Evolutionary conservation across 2,797 vertebrate genomes (phyloP).

Genomic region (Lutjanus campechanus): DNA sequence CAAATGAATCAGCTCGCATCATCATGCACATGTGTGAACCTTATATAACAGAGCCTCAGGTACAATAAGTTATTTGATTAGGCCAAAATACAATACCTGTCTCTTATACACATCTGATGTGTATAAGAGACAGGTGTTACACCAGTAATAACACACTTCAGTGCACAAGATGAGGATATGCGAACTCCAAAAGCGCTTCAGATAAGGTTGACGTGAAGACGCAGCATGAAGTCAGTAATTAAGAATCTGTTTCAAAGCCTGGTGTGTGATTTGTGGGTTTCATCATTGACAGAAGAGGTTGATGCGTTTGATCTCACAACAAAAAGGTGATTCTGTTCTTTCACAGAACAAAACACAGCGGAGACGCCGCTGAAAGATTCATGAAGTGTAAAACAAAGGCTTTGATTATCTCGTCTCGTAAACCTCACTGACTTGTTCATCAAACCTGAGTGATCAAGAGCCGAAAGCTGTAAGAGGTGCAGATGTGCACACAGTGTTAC

Average conservation of each 20-base stretch:
- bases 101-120: too few species aligned
- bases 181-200: constrained; percentile 9
- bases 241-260: constrained; percentile 37
- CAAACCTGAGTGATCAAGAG: constrained; percentile 26
- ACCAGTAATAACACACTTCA: neutral
- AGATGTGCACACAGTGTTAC: neutral
- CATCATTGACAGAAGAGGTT: constrained; percentile 10
- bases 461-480: neutral
- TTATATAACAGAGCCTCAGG: neutral
- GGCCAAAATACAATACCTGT: constrained; percentile 4
- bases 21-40: neutral
- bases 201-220: constrained; percentile 8
- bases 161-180: neutral
- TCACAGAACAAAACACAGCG: constrained; percentile 29
- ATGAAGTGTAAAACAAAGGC: constrained; percentile 48
- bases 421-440: constrained; percentile 23
- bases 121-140: too few species aligned
- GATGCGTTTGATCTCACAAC: constrained; percentile 53
- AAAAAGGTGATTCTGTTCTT: constrained; percentile 27
- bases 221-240: constrained; percentile 34
- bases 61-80: constrained; percentile 12
- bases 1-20: constrained; percentile 31
- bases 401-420: constrained; percentile 46
- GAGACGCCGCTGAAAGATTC: constrained; percentile 49
- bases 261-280: constrained; percentile 22